Conservation (phyloP, 2,888 invertebrate species). For the Caenorhabditis becei region DNA sequence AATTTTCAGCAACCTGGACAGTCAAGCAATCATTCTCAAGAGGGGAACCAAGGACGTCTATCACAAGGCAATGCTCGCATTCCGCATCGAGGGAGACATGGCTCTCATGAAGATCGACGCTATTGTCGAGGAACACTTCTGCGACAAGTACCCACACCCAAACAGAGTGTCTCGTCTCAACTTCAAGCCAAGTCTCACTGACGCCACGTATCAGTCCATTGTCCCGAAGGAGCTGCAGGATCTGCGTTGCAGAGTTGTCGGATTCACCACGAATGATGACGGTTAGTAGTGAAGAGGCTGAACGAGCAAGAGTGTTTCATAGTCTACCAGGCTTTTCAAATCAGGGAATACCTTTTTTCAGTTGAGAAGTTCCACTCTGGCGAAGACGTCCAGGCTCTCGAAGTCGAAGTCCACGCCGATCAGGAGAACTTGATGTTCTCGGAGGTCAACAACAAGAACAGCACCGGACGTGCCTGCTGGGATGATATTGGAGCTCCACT, state of each 20-base stretch:
- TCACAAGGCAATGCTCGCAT: constrained; percentile 52
- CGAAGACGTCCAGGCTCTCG: constrained; percentile 21
- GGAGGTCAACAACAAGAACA: constrained; percentile 39
- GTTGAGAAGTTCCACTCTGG: constrained; percentile 41
- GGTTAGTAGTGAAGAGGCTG: constrained; percentile 11
- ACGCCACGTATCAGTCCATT: constrained; percentile 30
- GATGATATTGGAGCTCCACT: constrained; percentile 62
- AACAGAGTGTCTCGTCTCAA: constrained; percentile 41
- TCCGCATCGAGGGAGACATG: constrained; percentile 32
- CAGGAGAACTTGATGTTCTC: constrained; percentile 43
- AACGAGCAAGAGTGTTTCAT: not conserved
- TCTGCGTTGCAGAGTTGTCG: constrained; percentile 48
- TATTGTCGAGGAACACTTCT: constrained; percentile 36
- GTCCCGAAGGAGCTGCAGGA: constrained; percentile 28
- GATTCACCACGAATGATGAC: constrained; percentile 55
- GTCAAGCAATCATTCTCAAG: constrained; percentile 35
- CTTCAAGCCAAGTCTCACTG: constrained; percentile 52
- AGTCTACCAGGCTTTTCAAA: no score
- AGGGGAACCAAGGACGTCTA: constrained; percentile 12
- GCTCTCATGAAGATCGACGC: constrained; percentile 57
- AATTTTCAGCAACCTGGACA: constrained; percentile 19
- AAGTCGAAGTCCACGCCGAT: constrained; percentile 29
- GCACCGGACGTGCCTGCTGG: constrained; percentile 56
- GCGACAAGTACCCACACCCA: constrained; percentile 46
- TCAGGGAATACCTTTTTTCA: no score